A percentile compares a stretch with the other conserved stretches of the same genome.
Conservation (phyloP, 1,140 invertebrate species). For the Polypedilum vanderplanki region DNA sequence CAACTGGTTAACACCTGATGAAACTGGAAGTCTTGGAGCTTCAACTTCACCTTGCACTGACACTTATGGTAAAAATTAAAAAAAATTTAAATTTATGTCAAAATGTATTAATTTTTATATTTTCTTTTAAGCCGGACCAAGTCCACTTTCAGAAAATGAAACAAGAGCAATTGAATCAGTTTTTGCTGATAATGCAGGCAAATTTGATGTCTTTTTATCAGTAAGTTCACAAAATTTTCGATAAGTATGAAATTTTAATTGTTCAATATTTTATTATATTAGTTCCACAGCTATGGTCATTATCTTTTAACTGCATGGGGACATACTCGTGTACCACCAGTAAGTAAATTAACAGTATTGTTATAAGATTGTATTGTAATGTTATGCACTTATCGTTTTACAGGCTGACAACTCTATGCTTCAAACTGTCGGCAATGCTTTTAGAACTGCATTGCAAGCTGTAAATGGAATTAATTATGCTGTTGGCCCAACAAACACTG, state of each 20-base stretch:
- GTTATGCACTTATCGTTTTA: too few relatives aligned
- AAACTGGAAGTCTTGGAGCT: constrained; percentile 30
- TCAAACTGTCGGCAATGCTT: background rate
- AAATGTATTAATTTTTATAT: too few relatives aligned
- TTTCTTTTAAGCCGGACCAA: constrained; percentile 40
- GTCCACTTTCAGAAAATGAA: constrained; percentile 57
- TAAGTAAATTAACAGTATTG: too few relatives aligned
- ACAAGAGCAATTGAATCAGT: constrained; percentile 41
- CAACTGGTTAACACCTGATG: constrained; percentile 53
- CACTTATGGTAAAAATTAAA: background rate
- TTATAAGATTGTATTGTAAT: too few relatives aligned
- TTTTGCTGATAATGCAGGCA: background rate
- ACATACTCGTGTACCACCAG: background rate
- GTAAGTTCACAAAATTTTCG: background rate
- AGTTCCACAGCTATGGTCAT: background rate
- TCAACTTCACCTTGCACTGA: background rate
- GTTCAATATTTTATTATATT: background rate
- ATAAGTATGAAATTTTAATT: too few relatives aligned
- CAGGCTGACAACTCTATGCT: background rate
- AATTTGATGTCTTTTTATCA: background rate
- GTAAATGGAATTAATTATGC: constrained; percentile 12
- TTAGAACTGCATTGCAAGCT: background rate
- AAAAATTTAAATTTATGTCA: background rate
- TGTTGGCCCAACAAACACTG: background rate
- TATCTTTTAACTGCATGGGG: background rate